These are phyloP conservation scores for Acomys russatus DNA, from an alignment of 2,797 vertebrate species.

Conservation along the genomic window DNA sequence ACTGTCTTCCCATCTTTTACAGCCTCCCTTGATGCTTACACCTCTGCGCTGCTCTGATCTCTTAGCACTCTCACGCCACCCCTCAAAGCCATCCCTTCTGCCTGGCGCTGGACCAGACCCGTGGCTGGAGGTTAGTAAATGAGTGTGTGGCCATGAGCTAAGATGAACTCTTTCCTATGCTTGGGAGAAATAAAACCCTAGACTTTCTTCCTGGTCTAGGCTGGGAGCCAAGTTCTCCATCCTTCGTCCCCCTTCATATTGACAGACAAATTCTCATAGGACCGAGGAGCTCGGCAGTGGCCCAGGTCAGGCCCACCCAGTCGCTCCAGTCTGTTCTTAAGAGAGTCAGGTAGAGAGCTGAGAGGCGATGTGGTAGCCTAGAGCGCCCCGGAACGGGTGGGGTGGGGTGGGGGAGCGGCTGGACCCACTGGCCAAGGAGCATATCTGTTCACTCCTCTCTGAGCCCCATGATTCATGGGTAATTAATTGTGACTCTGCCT, in stretches of 20 bases:
- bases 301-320: background rate
- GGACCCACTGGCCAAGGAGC: background rate
- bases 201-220: background rate
- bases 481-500: conserved; percentile 26
- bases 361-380: background rate
- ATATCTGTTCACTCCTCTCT: background rate
- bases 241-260: no score
- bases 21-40: background rate
- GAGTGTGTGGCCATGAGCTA: background rate
- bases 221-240: background rate
- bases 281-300: background rate
- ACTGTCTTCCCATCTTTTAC: background rate
- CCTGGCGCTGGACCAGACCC: background rate
- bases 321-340: background rate
- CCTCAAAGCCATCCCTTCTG: background rate
- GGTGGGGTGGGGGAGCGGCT: background rate
- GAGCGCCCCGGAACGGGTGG: background rate
- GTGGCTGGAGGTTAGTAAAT: background rate
- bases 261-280: background rate
- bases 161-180: background rate
- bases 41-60: background rate
- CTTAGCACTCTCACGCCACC: background rate
- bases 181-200: conserved; percentile 30
- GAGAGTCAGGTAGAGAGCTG: background rate
- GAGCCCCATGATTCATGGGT: conserved; percentile 21